Evolutionary conservation across 1,140 invertebrate genomes (phyloP), one percentile per base, ranked within the genome.

Genomic region (Andrena cerasifolii): DNA sequence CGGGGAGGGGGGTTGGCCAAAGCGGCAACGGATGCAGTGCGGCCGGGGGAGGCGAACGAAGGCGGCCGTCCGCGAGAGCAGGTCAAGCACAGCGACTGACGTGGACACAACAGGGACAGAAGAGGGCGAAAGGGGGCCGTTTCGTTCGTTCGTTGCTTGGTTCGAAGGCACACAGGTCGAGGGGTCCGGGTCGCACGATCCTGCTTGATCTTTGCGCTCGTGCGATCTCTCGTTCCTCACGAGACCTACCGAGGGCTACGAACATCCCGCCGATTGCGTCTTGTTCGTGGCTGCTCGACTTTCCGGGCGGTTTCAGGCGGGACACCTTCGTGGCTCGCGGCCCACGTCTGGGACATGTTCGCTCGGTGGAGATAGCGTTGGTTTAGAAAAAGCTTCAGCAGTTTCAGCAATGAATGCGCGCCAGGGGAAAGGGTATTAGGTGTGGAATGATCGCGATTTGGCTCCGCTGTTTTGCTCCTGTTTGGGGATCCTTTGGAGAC

Each of bases 161-260:
- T 80, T 79, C 61, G 79, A 58, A 82, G 71, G 76, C 74, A 43
- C 84, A 87, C 88, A 89, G 90, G 88, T 90, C 91, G 91, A 91
- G 90, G 90, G 90, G 89, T 91, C 90, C 91, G 90, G 91, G 91
- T 92, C 91, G 89, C 91, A 92, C 91, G 91, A 92, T 92, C 90
- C 89, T 90, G 90, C 86, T 92, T 91, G 91, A 92, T 92, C 90
- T 92, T 91, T 92, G 91, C 90, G 90, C 90, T 92, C 91, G 90
- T 91, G 90, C 91, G 89, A 91, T 90, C 89, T 90, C 88, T 90
- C 83, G 84, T 87, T 85, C 84, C 82, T 89, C 61, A 79, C 85
- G 86, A 82, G 86, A 84, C 86, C 86, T 89, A 89, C 84, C 86
- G 84, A 88, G 83, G 79, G 87, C 88, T 89, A 87, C 86, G 88